A percentile compares a stretch with the other conserved stretches of the same genome.
These are phyloP conservation scores for Thamnophis sirtalis DNA, from an alignment of 2,113 vertebrate species.

Conservation along the genomic window DNA sequence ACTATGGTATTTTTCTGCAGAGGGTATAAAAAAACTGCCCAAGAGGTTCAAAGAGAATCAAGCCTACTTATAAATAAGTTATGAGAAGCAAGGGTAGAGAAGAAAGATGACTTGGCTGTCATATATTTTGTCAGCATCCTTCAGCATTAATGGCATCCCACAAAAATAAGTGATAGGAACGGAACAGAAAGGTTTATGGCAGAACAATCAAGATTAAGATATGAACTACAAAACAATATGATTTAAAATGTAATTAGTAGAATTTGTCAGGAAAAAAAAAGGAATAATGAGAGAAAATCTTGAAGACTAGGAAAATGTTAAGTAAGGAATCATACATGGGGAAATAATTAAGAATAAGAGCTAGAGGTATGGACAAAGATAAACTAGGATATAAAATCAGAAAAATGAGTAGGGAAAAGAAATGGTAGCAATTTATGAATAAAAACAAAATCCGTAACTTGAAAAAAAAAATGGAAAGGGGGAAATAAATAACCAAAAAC, in stretches of 20 bases:
- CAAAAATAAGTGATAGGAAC: background rate
- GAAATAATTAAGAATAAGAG: background rate
- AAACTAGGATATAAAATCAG: background rate
- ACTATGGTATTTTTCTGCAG: background rate
- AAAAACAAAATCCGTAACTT: background rate
- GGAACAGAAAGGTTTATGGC: background rate
- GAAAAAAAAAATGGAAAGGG: background rate
- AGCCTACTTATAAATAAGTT: background rate
- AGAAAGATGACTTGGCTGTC: background rate
- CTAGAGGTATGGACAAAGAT: background rate
- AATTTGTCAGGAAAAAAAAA: background rate
- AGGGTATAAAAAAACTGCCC: background rate
- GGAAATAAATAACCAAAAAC: background rate
- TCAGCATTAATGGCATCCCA: background rate
- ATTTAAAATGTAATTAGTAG: background rate
- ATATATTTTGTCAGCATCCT: background rate
- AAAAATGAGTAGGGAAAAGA: background rate
- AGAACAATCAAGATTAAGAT: background rate
- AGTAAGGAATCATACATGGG: background rate
- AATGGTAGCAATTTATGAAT: background rate
- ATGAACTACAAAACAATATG: background rate
- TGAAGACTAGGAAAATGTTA: background rate
- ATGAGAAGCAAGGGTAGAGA: background rate
- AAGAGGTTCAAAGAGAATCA: background rate
- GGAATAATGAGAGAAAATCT: background rate